Percentiles rank a stretch among this genome's conserved stretches.
Evolutionary conservation across 1,140 invertebrate genomes (phyloP).

Genomic region (Musca domestica): DNA sequence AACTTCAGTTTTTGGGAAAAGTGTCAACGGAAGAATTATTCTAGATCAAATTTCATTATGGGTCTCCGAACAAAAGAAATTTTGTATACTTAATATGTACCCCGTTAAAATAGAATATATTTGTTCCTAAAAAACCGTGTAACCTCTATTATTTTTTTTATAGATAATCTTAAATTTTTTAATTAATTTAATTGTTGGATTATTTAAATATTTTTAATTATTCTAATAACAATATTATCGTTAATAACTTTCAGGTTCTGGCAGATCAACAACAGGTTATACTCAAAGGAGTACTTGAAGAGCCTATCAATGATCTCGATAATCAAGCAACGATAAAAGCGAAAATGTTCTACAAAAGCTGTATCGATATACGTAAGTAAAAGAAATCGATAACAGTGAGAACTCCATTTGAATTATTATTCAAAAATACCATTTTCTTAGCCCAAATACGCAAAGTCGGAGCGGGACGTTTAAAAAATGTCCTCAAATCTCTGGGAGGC

Average conservation of each 20-base stretch:
- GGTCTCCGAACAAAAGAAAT: too few relatives aligned
- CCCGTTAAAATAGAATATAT: too few relatives aligned
- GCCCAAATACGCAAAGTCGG: constrained; percentile 71
- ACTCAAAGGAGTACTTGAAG: constrained; percentile 75
- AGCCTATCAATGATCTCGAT: constrained; percentile 62
- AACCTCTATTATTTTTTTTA: too few relatives aligned
- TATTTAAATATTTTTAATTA: too few relatives aligned
- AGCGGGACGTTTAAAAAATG: constrained; percentile 62
- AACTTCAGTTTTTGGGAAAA: too few relatives aligned
- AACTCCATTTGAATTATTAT: too few relatives aligned
- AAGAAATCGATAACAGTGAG: background rate
- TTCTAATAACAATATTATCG: background rate
- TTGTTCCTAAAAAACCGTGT: too few relatives aligned
- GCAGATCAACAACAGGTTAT: constrained; percentile 84
- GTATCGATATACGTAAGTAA: constrained; percentile 80
- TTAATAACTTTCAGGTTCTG: constrained; percentile 58
- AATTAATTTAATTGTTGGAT: too few relatives aligned
- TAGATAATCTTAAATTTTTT: too few relatives aligned
- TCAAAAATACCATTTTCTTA: constrained; percentile 46
- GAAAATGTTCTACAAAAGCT: constrained; percentile 82
- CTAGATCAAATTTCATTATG: too few relatives aligned
- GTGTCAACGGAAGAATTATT: too few relatives aligned
- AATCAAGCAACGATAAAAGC: constrained; percentile 75
- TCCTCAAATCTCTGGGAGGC: constrained; percentile 66
- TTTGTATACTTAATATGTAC: too few relatives aligned